These are phyloP conservation scores for Gallinago stenura DNA, from an alignment of 2,797 vertebrate species.

Conservation along the genomic window DNA sequence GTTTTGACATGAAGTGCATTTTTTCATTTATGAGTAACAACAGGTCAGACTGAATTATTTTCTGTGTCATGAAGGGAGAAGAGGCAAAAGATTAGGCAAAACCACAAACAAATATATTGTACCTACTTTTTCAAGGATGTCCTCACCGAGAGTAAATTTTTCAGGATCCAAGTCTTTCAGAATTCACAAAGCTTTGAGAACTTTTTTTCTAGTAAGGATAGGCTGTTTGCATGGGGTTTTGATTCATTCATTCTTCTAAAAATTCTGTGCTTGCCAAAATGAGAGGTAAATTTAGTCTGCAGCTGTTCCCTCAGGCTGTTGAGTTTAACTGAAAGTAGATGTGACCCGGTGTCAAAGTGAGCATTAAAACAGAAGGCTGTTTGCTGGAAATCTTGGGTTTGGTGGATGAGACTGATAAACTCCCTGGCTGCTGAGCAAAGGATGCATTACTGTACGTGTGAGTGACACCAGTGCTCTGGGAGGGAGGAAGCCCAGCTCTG, in stretches of 20 bases:
- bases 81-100: background rate
- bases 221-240: background rate
- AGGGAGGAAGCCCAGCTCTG: background rate
- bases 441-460: rapidly evolving
- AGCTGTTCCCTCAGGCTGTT: background rate
- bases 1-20: background rate
- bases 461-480: background rate
- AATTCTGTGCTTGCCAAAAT: constrained; percentile 10
- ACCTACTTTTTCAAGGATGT: background rate
- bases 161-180: background rate
- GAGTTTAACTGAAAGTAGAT: background rate
- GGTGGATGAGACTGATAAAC: background rate
- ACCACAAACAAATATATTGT: background rate
- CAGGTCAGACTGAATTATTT: background rate
- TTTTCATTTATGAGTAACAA: background rate
- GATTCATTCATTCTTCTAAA: background rate
- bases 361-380: background rate
- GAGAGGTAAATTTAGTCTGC: constrained; percentile 15
- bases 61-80: background rate
- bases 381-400: background rate
- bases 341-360: background rate
- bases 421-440: background rate
- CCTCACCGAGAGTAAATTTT: background rate
- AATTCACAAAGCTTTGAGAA: background rate
- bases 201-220: background rate